phyloP scores from a whole-genome alignment of 2,888 invertebrate genomes.

The Sussaba pulchella region DNA sequence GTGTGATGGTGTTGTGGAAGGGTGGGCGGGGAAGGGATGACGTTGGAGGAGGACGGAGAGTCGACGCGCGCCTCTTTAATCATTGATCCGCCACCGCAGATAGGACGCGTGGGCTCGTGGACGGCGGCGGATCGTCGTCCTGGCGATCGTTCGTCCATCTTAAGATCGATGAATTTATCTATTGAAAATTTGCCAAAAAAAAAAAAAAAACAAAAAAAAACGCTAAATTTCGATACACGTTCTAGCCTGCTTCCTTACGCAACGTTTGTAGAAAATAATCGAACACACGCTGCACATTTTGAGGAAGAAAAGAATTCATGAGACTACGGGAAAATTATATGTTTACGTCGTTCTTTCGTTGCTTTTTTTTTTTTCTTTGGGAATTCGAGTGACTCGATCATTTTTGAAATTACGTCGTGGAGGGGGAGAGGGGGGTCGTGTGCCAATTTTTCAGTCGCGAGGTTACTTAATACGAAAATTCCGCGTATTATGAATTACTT shows the following conservation, averaged over 20 bases:
- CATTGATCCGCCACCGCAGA: constrained; percentile 64
- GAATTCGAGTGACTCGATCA: neutral
- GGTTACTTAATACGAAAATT: neutral
- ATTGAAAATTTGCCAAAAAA: no score
- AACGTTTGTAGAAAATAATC: neutral
- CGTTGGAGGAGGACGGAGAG: constrained; percentile 22
- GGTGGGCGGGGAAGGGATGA: constrained; percentile 16
- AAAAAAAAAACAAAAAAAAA: no score
- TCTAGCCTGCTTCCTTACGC: neutral
- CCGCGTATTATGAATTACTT: neutral
- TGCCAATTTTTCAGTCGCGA: neutral
- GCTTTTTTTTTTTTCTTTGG: no score
- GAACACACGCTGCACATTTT: no score
- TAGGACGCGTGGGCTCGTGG: constrained; percentile 25
- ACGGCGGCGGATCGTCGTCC: constrained; percentile 21
- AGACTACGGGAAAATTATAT: no score
- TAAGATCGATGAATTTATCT: constrained; percentile 20
- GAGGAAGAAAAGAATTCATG: no score
- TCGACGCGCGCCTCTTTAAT: constrained; percentile 62
- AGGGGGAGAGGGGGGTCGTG: neutral
- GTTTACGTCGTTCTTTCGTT: no score
- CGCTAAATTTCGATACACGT: neutral
- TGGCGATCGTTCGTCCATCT: neutral
- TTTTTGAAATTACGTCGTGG: neutral
- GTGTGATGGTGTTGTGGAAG: constrained; percentile 11